Evolutionary conservation across 2,113 vertebrate species (phyloP).

Genomic region (Podilymbus podiceps): DNA sequence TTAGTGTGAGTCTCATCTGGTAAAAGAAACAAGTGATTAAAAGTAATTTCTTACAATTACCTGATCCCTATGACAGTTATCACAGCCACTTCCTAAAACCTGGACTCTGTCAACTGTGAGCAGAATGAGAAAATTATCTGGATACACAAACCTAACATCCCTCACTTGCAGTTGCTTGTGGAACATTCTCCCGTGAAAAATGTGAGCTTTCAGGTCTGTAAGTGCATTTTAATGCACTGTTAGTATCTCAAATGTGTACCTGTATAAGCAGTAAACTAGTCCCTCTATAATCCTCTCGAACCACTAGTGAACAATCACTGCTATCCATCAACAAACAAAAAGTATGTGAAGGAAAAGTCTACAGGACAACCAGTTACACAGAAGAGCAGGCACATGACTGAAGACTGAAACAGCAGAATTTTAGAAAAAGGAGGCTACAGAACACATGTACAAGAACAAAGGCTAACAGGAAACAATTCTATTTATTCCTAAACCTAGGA

Average conservation of each 20-base stretch:
- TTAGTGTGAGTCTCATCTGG: slow-evolving; percentile 90
- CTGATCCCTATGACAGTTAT: neutral
- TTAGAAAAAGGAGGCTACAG: neutral
- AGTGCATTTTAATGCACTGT: neutral
- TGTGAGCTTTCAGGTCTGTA: neutral
- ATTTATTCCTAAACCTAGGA: neutral
- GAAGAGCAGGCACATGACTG: neutral
- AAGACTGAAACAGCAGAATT: neutral
- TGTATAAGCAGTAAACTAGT: neutral
- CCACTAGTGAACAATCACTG: neutral
- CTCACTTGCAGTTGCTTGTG: neutral
- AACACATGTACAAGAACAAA: neutral
- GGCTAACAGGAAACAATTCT: neutral
- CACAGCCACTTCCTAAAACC: neutral
- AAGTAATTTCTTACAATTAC: neutral
- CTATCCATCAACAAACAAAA: neutral
- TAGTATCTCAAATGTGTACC: neutral
- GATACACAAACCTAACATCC: neutral
- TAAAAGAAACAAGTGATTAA: slow-evolving; percentile 43
- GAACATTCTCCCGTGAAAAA: neutral
- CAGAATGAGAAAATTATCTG: neutral
- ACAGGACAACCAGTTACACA: neutral
- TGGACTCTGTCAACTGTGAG: neutral
- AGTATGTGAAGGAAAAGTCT: neutral
- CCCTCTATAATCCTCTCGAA: neutral